phyloP scores from a whole-genome alignment of 1,140 invertebrate genomes.

The Drosophila truncata region DNA sequence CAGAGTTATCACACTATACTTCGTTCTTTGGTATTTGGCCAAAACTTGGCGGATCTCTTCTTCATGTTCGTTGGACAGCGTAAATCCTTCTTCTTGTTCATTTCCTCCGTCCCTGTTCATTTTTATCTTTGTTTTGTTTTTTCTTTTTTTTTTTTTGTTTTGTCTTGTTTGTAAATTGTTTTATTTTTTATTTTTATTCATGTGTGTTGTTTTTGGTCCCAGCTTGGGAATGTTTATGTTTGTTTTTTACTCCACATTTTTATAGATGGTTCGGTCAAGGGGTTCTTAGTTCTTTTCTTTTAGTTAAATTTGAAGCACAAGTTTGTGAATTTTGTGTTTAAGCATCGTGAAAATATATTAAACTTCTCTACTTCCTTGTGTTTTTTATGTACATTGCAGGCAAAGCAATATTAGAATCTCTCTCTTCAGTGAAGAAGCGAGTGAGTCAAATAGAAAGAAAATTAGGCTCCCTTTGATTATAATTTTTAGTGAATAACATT shows the following conservation, averaged over 20 bases:
- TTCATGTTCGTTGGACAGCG: constrained; percentile 26
- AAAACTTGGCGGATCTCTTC: constrained; percentile 35
- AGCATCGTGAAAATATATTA: background rate
- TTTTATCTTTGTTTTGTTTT: background rate
- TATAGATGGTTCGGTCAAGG: background rate
- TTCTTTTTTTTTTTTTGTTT: background rate
- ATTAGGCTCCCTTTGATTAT: too few species aligned
- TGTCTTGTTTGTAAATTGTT: background rate
- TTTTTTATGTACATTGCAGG: background rate
- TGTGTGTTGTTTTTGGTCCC: background rate
- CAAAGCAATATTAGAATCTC: too few species aligned
- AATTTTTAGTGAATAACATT: too few species aligned
- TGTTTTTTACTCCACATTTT: background rate
- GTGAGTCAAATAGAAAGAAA: background rate
- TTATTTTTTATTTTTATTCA: background rate
- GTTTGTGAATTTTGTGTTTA: background rate
- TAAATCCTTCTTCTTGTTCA: background rate
- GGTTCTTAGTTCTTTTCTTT: background rate
- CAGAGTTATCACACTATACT: constrained; percentile 18
- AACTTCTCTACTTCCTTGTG: background rate
- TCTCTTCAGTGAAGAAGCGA: background rate
- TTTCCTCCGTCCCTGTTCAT: background rate
- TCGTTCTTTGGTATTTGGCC: background rate
- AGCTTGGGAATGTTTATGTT: background rate
- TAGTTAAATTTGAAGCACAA: background rate